A percentile compares a stretch with the other conserved stretches of the same genome.
Evolutionary conservation across 1,140 invertebrate genomes (phyloP).

Genomic region (Phymastichus coffea): DNA sequence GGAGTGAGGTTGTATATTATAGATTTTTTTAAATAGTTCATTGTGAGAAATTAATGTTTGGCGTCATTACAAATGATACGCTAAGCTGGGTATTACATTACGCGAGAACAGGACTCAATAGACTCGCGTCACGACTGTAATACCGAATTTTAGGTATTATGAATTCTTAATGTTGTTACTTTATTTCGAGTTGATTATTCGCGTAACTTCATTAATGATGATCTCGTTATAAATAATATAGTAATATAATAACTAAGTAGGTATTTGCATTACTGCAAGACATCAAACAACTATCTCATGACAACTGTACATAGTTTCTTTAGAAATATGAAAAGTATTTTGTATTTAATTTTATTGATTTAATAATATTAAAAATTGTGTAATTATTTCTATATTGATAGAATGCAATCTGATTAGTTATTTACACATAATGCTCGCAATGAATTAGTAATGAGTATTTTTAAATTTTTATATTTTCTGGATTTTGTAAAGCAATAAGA

Average conservation of each 20-base stretch:
- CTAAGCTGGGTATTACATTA: conserved; percentile 11
- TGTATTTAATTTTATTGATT: conserved; percentile 12
- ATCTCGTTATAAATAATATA: conserved; percentile 14
- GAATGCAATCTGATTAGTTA: conserved; percentile 3
- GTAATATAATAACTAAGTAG: not conserved
- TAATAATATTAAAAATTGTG: conserved; percentile 8
- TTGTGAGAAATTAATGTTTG: conserved; percentile 5
- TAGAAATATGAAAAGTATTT: conserved; percentile 14
- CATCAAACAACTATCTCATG: conserved; percentile 9
- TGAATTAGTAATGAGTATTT: conserved; percentile 4
- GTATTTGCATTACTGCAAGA: not conserved
- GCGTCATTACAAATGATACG: conserved; percentile 2
- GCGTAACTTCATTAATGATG: conserved; percentile 14
- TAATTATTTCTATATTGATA: conserved; percentile 5
- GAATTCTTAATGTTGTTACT: conserved; percentile 17
- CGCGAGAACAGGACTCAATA: not conserved
- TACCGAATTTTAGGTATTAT: conserved; percentile 5
- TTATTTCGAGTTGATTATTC: conserved; percentile 1
- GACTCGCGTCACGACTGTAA: conserved; percentile 7
- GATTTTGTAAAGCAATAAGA: conserved; percentile 15
- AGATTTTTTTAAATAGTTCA: conserved; percentile 20
- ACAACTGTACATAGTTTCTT: conserved; percentile 24
- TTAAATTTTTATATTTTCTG: conserved; percentile 13
- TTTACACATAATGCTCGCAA: not conserved
- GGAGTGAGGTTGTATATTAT: too few relatives aligned